These are phyloP conservation scores for Auanema sp. DNA, from an alignment of 2,888 invertebrate species.

Conservation along the genomic window DNA sequence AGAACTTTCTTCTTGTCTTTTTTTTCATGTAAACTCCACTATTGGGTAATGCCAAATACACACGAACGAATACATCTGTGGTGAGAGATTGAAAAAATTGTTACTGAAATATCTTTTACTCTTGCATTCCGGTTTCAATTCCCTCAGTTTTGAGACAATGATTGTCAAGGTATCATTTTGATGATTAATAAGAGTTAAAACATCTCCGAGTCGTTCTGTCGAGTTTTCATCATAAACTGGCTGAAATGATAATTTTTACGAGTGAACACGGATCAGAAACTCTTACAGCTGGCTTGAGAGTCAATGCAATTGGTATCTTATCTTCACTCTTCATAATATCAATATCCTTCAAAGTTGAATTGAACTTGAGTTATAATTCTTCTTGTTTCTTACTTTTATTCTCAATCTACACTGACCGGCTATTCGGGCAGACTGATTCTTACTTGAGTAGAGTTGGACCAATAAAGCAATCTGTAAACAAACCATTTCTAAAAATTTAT, in stretches of 20 bases:
- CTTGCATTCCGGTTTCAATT: conserved; percentile 6
- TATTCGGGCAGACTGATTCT: conserved; percentile 13
- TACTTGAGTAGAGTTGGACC: conserved; percentile 14
- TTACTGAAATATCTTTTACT: conserved; percentile 1
- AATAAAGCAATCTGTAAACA: conserved; percentile 12
- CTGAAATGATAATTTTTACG: not conserved
- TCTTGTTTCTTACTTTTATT: conserved; percentile 3
- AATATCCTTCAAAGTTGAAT: not conserved
- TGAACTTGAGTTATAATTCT: not conserved
- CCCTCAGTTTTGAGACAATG: conserved; percentile 15
- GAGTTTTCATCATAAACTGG: not conserved
- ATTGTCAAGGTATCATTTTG: conserved; percentile 8
- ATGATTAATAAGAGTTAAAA: conserved; percentile 12
- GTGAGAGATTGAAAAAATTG: not conserved
- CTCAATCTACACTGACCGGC: conserved; percentile 15
- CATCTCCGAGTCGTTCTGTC: conserved; percentile 12
- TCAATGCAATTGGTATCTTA: conserved; percentile 8
- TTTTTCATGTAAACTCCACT: conserved; percentile 16
- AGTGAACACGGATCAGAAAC: not conserved
- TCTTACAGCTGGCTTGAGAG: not conserved
- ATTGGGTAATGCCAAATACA: conserved; percentile 14
- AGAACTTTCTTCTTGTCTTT: conserved; percentile 5
- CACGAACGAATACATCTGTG: conserved; percentile 18
- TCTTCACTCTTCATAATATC: conserved; percentile 6
- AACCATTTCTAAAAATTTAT: not conserved